phyloP scores from a whole-genome alignment of 2,113 vertebrate species.

The Genyomyrus donnyi region DNA sequence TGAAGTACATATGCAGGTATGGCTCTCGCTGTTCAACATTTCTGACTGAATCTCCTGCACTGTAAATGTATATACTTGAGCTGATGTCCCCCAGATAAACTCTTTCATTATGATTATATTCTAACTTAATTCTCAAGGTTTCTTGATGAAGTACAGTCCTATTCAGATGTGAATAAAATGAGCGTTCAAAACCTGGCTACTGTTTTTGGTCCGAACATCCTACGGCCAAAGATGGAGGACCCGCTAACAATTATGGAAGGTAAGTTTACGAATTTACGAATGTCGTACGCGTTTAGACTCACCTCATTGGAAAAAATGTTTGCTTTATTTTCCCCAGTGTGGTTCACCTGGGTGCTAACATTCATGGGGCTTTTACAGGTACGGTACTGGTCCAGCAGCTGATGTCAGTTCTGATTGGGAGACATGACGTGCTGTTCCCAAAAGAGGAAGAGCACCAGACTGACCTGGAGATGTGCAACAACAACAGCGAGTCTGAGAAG shows the following conservation, averaged over 20 bases:
- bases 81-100: not conserved
- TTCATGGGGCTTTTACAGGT: slow-evolving; percentile 55
- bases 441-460: slow-evolving; percentile 60
- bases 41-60: not conserved
- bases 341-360: not conserved
- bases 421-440: slow-evolving; percentile 78
- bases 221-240: slow-evolving; percentile 90
- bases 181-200: slow-evolving; percentile 94
- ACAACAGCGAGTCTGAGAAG: slow-evolving; percentile 74
- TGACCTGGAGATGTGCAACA: slow-evolving; percentile 65
- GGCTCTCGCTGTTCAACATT: not conserved
- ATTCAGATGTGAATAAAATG: slow-evolving; percentile 96
- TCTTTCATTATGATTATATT: not conserved
- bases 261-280: slow-evolving; percentile 34
- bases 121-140: slow-evolving; percentile 61
- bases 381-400: slow-evolving; percentile 91
- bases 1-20: slow-evolving; percentile 97
- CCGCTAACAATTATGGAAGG: slow-evolving; percentile 96
- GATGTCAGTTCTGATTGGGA: slow-evolving; percentile 92
- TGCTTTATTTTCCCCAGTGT: not conserved
- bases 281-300: not conserved
- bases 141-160: slow-evolving; percentile 94
- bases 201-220: slow-evolving; percentile 91
- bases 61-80: not conserved
- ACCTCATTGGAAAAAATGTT: not conserved